Evolutionary conservation across 2,888 invertebrate species (phyloP).

Genomic region (Polyploca ridens): DNA sequence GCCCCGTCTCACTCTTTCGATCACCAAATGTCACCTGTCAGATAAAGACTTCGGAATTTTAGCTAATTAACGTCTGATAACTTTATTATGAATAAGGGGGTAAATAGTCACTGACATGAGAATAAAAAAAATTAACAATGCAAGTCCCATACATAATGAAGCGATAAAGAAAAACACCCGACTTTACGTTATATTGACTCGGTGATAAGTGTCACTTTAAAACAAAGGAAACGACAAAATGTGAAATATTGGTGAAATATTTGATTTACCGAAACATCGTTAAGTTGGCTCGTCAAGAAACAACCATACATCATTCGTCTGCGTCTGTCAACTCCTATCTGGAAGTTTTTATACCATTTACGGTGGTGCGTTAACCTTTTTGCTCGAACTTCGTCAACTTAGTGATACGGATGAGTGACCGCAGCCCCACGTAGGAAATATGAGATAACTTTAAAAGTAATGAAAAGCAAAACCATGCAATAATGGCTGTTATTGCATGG

Average conservation of each 20-base stretch:
- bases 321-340: slow-evolving; percentile 70
- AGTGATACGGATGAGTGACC: slow-evolving; percentile 43
- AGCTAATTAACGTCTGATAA: too few species aligned
- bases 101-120: too few species aligned
- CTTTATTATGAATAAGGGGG: too few species aligned
- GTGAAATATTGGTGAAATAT: not conserved
- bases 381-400: slow-evolving; percentile 41
- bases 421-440: slow-evolving; percentile 34
- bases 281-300: slow-evolving; percentile 59
- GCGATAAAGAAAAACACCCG: too few species aligned
- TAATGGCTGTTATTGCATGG: too few species aligned
- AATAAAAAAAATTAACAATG: too few species aligned
- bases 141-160: not conserved
- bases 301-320: slow-evolving; percentile 66
- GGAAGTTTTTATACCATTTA: slow-evolving; percentile 65
- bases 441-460: slow-evolving; percentile 21
- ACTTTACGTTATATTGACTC: too few species aligned
- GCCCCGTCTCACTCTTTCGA: too few species aligned
- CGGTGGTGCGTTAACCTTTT: slow-evolving; percentile 70
- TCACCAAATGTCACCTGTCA: too few species aligned
- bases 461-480: not conserved
- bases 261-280: slow-evolving; percentile 50
- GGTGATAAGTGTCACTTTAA: too few species aligned
- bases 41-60: too few species aligned
- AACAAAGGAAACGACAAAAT: too few species aligned